phyloP scores from a whole-genome alignment of 2,888 invertebrate genomes.

The Apotomis capreana region DNA sequence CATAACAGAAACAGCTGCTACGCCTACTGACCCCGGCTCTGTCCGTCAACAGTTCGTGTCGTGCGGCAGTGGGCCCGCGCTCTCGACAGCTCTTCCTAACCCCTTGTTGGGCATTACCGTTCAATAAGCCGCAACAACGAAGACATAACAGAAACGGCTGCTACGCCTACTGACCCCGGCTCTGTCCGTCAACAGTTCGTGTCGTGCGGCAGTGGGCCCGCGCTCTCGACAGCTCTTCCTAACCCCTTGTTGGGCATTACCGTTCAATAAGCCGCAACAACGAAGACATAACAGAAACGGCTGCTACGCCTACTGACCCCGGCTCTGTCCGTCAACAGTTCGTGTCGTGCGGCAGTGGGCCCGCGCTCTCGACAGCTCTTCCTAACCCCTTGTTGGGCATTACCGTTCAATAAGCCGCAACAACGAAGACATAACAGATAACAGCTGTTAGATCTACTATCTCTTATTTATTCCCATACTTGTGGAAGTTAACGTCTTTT shows the following conservation, averaged over 20 bases:
- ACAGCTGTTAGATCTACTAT: neutral
- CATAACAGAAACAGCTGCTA: neutral
- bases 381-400: constrained; percentile 56
- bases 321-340: too few species aligned
- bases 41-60: neutral
- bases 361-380: constrained; percentile 28
- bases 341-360: too few species aligned
- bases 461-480: constrained; percentile 4
- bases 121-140: too few species aligned
- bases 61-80: constrained; percentile 12
- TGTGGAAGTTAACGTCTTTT: neutral
- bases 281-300: too few species aligned
- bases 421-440: neutral
- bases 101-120: constrained; percentile 51
- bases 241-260: constrained; percentile 52
- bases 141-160: too few species aligned
- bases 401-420: constrained; percentile 68
- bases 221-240: constrained; percentile 24
- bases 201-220: constrained; percentile 11
- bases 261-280: too few species aligned
- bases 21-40: neutral
- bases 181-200: neutral
- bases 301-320: too few species aligned
- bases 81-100: constrained; percentile 41
- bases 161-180: neutral